phyloP scores from a whole-genome alignment of 2,888 invertebrate species.

The Parnassius apollo region DNA sequence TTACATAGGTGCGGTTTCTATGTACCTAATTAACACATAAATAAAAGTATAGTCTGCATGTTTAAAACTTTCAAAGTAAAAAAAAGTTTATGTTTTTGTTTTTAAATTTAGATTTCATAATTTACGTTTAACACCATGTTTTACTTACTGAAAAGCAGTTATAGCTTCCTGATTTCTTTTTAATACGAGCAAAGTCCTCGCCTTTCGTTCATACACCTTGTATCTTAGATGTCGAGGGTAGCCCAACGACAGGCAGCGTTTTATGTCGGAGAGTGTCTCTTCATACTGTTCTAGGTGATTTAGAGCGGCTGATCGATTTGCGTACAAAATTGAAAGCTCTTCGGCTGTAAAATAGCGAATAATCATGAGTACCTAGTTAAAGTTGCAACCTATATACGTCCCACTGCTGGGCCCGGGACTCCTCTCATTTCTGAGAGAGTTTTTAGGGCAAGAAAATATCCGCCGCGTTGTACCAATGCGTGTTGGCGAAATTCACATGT shows the following conservation, averaged over 20 bases:
- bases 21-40: too few species aligned
- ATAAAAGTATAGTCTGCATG: too few species aligned
- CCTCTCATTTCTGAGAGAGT: too few species aligned
- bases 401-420: too few species aligned
- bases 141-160: conserved; percentile 80
- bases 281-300: conserved; percentile 86
- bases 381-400: too few species aligned
- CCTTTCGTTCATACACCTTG: conserved; percentile 88
- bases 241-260: conserved; percentile 82
- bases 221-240: conserved; percentile 88
- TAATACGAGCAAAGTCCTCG: conserved; percentile 85
- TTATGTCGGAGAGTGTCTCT: conserved; percentile 86
- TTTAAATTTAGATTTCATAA: too few species aligned
- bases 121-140: not conserved
- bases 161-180: conserved; percentile 84
- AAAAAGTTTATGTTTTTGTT: too few species aligned
- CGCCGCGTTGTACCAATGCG: too few species aligned
- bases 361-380: not conserved
- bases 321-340: conserved; percentile 85
- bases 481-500: too few species aligned
- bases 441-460: too few species aligned
- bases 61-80: too few species aligned
- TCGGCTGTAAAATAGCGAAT: conserved; percentile 58
- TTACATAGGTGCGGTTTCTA: too few species aligned
- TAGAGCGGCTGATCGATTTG: conserved; percentile 90